phyloP scores from a whole-genome alignment of 1,140 invertebrate species.

The Drosophila yakuba region DNA sequence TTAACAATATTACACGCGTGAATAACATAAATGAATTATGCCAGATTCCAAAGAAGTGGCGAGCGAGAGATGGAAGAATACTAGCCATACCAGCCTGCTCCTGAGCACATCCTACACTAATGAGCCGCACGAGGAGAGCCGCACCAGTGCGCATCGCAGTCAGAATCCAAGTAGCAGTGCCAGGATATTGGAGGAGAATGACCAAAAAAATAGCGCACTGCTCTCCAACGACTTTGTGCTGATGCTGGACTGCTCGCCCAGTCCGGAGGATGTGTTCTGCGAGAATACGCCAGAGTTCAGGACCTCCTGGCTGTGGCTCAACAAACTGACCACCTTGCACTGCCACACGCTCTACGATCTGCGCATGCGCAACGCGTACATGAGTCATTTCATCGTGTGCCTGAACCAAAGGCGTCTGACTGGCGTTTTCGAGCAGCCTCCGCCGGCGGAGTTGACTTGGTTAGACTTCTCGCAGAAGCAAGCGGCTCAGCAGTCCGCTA shows the following conservation, averaged over 20 bases:
- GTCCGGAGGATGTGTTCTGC: slow-evolving; percentile 47
- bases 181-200: neutral
- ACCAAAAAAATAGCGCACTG: neutral
- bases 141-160: neutral
- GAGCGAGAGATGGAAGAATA: neutral
- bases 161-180: neutral
- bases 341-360: slow-evolving; percentile 44
- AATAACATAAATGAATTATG: neutral
- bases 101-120: neutral
- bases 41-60: neutral
- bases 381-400: slow-evolving; percentile 66
- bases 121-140: neutral
- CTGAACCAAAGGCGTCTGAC: slow-evolving; percentile 50
- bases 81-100: neutral
- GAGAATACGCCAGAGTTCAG: slow-evolving; percentile 21
- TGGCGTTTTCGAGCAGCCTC: slow-evolving; percentile 46
- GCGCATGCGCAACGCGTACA: slow-evolving; percentile 61
- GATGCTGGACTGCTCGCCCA: slow-evolving; percentile 39
- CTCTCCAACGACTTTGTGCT: slow-evolving; percentile 44
- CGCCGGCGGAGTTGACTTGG: slow-evolving; percentile 38
- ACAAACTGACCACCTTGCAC: slow-evolving; percentile 43
- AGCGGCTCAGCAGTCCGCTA: neutral
- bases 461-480: slow-evolving; percentile 43
- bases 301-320: slow-evolving; percentile 48
- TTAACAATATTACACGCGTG: neutral